phyloP scores from a whole-genome alignment of 92 coral and sea anemone species.

The Muricea muricata region DNA sequence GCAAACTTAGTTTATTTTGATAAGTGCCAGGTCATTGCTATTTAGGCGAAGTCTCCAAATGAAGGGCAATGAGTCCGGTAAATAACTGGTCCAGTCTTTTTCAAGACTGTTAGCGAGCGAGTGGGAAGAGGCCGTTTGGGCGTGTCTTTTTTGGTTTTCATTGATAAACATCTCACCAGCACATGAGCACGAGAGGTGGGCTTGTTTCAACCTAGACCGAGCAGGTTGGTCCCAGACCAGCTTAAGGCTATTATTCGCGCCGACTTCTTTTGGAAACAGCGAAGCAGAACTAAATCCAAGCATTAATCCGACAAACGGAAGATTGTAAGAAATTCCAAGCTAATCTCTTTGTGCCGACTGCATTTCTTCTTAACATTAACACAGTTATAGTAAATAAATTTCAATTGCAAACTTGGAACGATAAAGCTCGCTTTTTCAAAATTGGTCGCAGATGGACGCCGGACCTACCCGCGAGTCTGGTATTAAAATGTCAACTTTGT shows the following conservation, averaged over 20 bases:
- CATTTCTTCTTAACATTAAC: background rate
- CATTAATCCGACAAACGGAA: conserved; percentile 5
- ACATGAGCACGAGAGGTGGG: background rate
- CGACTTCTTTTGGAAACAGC: conserved; percentile 3
- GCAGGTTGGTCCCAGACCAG: background rate
- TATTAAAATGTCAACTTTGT: too few species aligned
- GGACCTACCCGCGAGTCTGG: too few species aligned
- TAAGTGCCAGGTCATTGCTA: background rate
- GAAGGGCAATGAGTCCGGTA: background rate
- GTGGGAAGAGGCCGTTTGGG: background rate
- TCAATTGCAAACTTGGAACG: background rate
- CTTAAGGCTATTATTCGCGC: background rate
- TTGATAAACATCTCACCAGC: conserved; percentile 1
- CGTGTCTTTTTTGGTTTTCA: conserved; percentile 14
- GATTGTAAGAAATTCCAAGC: background rate
- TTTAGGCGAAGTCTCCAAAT: too few species aligned
- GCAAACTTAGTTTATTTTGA: background rate
- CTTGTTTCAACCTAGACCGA: background rate
- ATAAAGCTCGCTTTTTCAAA: background rate
- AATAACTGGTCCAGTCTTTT: background rate
- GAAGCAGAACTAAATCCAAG: conserved; percentile 6
- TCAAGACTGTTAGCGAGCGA: background rate
- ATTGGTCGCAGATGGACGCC: too few species aligned
- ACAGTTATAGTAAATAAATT: background rate
- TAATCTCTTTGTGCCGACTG: background rate